Conservation (phyloP, 1,140 invertebrate species). For the Limonius californicus region DNA sequence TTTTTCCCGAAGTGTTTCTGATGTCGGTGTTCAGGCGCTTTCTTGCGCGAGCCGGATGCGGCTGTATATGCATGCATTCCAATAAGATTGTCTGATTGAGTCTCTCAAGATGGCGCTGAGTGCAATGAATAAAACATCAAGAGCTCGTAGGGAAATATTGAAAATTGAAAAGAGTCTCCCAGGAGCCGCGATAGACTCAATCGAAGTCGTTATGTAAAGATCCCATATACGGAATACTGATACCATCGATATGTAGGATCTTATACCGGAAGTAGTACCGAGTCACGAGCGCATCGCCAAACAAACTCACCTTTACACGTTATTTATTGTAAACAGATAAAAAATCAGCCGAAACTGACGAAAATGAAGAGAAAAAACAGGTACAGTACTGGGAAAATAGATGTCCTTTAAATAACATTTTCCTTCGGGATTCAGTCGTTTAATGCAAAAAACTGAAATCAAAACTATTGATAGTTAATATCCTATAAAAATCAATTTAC, state of each 20-base stretch:
- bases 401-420: too few species aligned
- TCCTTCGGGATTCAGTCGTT: too few species aligned
- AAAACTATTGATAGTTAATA: too few species aligned
- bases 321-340: slow-evolving; percentile 12
- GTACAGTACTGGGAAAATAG: too few species aligned
- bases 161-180: slow-evolving; percentile 46
- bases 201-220: slow-evolving; percentile 44
- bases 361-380: slow-evolving; percentile 1
- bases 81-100: slow-evolving; percentile 46
- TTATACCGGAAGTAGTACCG: slow-evolving; percentile 8
- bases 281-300: not conserved
- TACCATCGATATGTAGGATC: slow-evolving; percentile 26
- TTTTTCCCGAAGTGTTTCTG: not conserved
- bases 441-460: too few species aligned
- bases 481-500: too few species aligned
- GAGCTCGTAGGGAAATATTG: slow-evolving; percentile 47
- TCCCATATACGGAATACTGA: slow-evolving; percentile 35
- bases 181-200: slow-evolving; percentile 43
- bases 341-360: slow-evolving; percentile 9
- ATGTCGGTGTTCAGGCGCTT: not conserved
- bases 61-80: slow-evolving; percentile 38
- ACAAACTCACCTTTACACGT: slow-evolving; percentile 10
- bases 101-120: slow-evolving; percentile 45
- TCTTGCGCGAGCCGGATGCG: slow-evolving; percentile 5
- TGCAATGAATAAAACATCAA: slow-evolving; percentile 48